phyloP scores from a whole-genome alignment of 2,888 invertebrate genomes.

The Cosmia pyralina region DNA sequence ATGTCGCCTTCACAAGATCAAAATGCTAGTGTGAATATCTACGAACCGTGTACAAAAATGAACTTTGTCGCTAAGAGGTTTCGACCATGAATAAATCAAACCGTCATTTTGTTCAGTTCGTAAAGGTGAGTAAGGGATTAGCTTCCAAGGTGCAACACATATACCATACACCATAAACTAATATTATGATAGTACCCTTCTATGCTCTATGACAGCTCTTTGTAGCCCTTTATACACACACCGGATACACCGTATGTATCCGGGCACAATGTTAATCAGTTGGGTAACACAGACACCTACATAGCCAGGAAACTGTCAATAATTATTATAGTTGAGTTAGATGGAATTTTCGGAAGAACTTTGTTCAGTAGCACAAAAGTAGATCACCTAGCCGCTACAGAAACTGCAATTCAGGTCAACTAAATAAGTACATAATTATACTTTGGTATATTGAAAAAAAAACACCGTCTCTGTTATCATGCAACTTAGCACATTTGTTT shows the following conservation, averaged over 20 bases:
- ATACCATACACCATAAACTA: slow-evolving; percentile 20
- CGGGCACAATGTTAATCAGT: slow-evolving; percentile 42
- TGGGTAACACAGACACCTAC: slow-evolving; percentile 7
- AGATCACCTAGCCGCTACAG: too few relatives aligned
- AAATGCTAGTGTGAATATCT: not conserved
- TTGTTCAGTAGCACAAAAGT: too few relatives aligned
- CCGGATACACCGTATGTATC: slow-evolving; percentile 32
- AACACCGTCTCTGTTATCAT: too few relatives aligned
- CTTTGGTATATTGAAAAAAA: too few relatives aligned
- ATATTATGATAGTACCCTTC: slow-evolving; percentile 26
- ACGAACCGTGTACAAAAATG: slow-evolving; percentile 18
- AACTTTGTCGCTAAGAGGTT: slow-evolving; percentile 16
- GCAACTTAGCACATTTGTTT: not conserved
- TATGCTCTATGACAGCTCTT: slow-evolving; percentile 16
- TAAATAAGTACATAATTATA: too few relatives aligned
- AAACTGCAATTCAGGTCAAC: too few relatives aligned
- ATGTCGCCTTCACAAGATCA: not conserved
- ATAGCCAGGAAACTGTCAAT: not conserved
- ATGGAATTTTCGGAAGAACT: too few relatives aligned
- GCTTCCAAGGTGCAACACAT: slow-evolving; percentile 9
- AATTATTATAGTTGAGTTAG: not conserved
- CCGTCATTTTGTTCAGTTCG: slow-evolving; percentile 7
- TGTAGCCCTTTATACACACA: slow-evolving; percentile 28
- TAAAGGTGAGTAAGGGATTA: slow-evolving; percentile 28
- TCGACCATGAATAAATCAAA: slow-evolving; percentile 41